These are phyloP conservation scores for Clupea harengus DNA, from an alignment of 2,113 vertebrate genomes.

Conservation along the genomic window DNA sequence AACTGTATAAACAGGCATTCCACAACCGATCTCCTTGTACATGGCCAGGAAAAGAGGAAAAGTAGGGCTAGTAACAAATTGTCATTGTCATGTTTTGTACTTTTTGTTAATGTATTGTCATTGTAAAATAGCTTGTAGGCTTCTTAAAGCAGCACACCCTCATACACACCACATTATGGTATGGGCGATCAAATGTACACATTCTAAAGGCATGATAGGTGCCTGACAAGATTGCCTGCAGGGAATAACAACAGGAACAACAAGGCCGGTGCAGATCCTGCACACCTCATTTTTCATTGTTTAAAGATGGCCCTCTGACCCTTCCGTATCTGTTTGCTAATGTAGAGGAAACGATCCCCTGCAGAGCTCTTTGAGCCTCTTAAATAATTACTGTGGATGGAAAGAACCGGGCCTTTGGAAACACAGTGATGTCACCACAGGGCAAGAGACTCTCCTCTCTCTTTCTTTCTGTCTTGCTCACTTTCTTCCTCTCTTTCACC, in stretches of 20 bases:
- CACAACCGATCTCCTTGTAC: neutral
- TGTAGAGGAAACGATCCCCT: slow-evolving; percentile 48
- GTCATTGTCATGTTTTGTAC: neutral
- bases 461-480: slow-evolving; percentile 11
- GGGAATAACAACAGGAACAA: neutral
- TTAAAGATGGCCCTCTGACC: slow-evolving; percentile 44
- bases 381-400: slow-evolving; percentile 60
- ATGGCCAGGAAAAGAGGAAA: neutral
- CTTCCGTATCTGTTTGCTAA: slow-evolving; percentile 41
- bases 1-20: neutral
- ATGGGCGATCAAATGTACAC: neutral
- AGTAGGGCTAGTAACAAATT: neutral
- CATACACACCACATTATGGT: neutral
- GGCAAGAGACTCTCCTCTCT: neutral
- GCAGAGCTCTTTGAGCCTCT: slow-evolving; percentile 56
- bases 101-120: too few species aligned
- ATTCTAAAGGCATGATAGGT: neutral
- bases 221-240: neutral
- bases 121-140: neutral
- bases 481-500: slow-evolving; percentile 37
- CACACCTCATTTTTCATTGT: slow-evolving; percentile 19
- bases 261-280: neutral
- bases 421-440: slow-evolving; percentile 27
- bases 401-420: slow-evolving; percentile 48
- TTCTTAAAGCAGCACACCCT: neutral